These are phyloP conservation scores for Hirudinaria manillensis DNA, from an alignment of 2,888 invertebrate genomes.

Conservation along the genomic window DNA sequence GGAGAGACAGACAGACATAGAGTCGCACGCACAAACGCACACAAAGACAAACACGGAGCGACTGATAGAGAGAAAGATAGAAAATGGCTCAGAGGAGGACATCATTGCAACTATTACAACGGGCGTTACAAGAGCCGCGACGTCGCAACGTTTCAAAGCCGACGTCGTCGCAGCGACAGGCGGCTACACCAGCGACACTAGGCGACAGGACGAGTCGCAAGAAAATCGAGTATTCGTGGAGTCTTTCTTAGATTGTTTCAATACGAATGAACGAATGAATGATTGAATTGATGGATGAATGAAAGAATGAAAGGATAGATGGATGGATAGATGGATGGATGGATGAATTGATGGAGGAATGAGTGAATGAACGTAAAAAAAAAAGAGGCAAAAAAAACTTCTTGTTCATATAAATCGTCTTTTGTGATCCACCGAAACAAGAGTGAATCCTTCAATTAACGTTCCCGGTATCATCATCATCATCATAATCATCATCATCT, in stretches of 20 bases:
- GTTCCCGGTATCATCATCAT: not conserved
- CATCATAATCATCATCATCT: not conserved
- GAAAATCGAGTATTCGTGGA: not conserved
- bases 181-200: no score
- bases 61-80: not conserved
- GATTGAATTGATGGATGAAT: not conserved
- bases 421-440: not conserved
- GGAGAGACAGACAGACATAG: conserved; percentile 11
- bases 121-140: no score
- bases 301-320: no score
- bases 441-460: conserved; percentile 5
- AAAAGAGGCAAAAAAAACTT: no score
- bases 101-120: no score
- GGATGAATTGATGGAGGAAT: no score
- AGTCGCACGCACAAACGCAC: not conserved
- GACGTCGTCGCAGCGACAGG: no score
- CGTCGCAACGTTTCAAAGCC: no score
- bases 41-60: not conserved
- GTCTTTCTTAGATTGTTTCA: not conserved
- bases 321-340: not conserved
- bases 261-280: not conserved
- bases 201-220: no score
- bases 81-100: no score
- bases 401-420: not conserved
- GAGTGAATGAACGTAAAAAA: no score